Base-by-base conservation (phyloP, 2,888 invertebrate species). In the Polydrusus pterygomalis region DNA sequence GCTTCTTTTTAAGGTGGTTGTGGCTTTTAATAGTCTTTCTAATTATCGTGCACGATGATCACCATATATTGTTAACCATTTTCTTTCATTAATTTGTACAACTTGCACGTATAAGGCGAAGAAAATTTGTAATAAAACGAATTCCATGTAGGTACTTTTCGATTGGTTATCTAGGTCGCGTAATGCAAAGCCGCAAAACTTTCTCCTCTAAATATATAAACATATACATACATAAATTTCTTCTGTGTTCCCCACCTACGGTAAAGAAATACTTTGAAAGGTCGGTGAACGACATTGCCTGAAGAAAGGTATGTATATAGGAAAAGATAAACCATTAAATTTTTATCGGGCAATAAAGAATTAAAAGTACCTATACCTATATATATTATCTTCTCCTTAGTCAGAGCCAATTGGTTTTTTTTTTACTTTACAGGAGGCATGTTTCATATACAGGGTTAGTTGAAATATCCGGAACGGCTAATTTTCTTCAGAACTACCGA, bases 201-300 rank as follows among this genome's bases (percentile, higher is more conserved):
- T 85, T 85, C 85, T 84, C 84, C 80, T 79, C 74, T 77, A 79
- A 79, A 75, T 77, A 77, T 77, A 78, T 78, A 78, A 71, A 78
- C 71, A 74, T 78, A 25, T 25, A 78, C 71, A 74, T 78, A 25
- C 5, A 79, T 77, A 79, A 79, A 80, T 79, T 75, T 75, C 75
- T 68, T 71, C 71, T 76, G 73, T 74, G 72, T 69, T 69, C 70
- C 63, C 62, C 73, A 43, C 49, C 69, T 13, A 65, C 58, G 58
- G 8, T 38, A 38, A 51, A 63, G 62, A 76, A 70, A 77, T 78
- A 67, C 74, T 68, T 80, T 76, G 76, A 79, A 81, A 85, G 84
- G 85, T 83, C 84, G 84, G 79, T 70, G 79, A 77, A 80, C 81
- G 85, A 84, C 83, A 83, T 84, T 84, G 84, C 76, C 73, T 47